Percentiles rank a stretch among this genome's conserved stretches.
Evolutionary conservation across 2,797 vertebrate species (phyloP).

Genomic region (Darevskia nairensis): DNA sequence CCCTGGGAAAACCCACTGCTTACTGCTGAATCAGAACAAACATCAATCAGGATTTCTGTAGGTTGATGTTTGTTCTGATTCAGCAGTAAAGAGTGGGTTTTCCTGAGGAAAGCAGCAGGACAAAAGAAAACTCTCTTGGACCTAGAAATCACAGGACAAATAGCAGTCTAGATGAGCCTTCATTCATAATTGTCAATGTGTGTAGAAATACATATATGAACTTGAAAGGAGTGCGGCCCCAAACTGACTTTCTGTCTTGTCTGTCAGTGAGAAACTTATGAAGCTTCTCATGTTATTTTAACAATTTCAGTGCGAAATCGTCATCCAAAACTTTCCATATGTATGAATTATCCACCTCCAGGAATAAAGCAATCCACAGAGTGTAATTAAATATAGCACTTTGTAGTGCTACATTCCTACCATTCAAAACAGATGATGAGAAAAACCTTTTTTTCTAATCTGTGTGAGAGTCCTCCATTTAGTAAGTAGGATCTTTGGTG

Average conservation of each 20-base stretch:
- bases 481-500: slow-evolving; percentile 70
- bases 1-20: too few species aligned
- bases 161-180: background rate
- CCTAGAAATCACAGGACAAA: too few species aligned
- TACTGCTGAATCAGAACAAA: too few species aligned
- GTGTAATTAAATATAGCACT: slow-evolving; percentile 46
- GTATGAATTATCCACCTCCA: slow-evolving; percentile 49
- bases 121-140: too few species aligned
- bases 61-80: too few species aligned
- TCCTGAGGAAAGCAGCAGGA: too few species aligned
- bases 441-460: slow-evolving; percentile 58
- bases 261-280: background rate
- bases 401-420: slow-evolving; percentile 63
- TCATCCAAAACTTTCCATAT: background rate
- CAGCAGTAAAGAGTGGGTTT: too few species aligned
- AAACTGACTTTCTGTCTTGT: background rate
- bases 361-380: slow-evolving; percentile 32
- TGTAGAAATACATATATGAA: background rate
- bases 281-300: background rate
- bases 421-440: slow-evolving; percentile 63
- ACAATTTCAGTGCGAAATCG: background rate
- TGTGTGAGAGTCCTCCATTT: slow-evolving; percentile 43
- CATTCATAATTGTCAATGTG: background rate
- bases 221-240: background rate
- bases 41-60: too few species aligned